Base-by-base conservation (phyloP, 2,888 invertebrate genomes). In the Cosmia pyralina region DNA sequence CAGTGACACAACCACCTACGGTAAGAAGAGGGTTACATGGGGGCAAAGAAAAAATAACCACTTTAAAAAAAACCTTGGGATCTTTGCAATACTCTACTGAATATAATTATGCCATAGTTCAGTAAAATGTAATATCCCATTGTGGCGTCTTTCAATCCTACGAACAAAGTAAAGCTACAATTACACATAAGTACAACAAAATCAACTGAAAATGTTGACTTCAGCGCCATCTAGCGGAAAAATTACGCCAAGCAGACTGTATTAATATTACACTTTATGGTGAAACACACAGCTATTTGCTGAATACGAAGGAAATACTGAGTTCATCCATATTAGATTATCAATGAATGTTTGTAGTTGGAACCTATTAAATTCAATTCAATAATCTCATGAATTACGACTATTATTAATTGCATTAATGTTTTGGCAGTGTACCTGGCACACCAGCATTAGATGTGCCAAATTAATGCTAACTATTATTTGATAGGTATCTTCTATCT, bases 1-100 rank as follows among this genome's bases (percentile, higher is more conserved):
- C 91, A 88, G 85, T 90, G 91, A 90, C 89, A 88, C 89, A 91
- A 90, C 93, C 93, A 94, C 94, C 94, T 94, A 93, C 88, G 79
- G 74, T 22, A 85, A 81, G 38, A 69, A 46, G 50, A 5, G 90
- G 92, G 11, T 92, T 90, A 93, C 91, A 95, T 94, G 91, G 55
- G 17, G 77, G 11, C 59, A 53, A 44, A 34, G 19, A 46, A 44
- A 17, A 1, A 17, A 7, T 4, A 52, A 22, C 10, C 6, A 22
- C 17, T 38, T 38, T 38, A 4, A 4, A 38, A 34, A n/a, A 38
- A 38, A 38, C 6, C 38, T 38, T 4, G 6, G 38, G 38, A 38
- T 38, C 38, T 38, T 4, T 38, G 38, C 38, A 38, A 38, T 38
- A 28, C 3, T 28, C 3, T 28, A 38, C 38, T 38, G 38, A 38